Conservation (phyloP, 2,888 invertebrate genomes). For the Leptinotarsa peninsularis region DNA sequence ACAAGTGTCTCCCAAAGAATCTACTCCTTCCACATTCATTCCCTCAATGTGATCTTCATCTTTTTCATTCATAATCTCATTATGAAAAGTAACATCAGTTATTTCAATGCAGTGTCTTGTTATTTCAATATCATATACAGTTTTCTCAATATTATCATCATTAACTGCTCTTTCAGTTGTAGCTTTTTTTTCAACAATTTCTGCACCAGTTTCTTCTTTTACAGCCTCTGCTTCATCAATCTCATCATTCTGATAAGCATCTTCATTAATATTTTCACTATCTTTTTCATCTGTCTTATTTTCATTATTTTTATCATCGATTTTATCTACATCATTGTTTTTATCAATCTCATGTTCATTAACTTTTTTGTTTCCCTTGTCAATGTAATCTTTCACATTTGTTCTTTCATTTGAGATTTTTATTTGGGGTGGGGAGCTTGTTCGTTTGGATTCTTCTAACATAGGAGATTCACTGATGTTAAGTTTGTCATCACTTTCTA, state of each 20-base stretch:
- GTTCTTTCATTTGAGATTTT: neutral
- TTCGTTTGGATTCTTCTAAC: neutral
- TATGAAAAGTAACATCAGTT: slow-evolving; percentile 2
- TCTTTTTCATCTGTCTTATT: slow-evolving; percentile 19
- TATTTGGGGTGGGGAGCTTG: neutral
- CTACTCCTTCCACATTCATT: slow-evolving; percentile 4
- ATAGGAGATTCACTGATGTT: neutral
- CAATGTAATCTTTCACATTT: slow-evolving; percentile 3
- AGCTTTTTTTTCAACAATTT: too few relatives aligned
- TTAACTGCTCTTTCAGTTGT: too few relatives aligned
- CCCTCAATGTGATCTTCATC: neutral
- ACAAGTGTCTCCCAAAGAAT: slow-evolving; percentile 2
- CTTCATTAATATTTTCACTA: slow-evolving; percentile 9
- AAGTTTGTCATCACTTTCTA: neutral
- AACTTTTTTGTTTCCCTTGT: slow-evolving; percentile 11
- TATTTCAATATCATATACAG: neutral
- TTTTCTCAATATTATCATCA: too few relatives aligned
- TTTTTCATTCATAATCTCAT: neutral
- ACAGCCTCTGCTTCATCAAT: slow-evolving; percentile 9
- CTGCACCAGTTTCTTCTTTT: too few relatives aligned
- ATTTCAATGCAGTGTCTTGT: neutral
- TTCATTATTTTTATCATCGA: slow-evolving; percentile 4
- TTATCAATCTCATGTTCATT: slow-evolving; percentile 6
- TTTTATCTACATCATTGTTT: slow-evolving; percentile 17
- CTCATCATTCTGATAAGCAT: slow-evolving; percentile 10